These are phyloP conservation scores for Phyllostomus hastatus DNA, from an alignment of 2,113 vertebrate genomes.

Conservation along the genomic window DNA sequence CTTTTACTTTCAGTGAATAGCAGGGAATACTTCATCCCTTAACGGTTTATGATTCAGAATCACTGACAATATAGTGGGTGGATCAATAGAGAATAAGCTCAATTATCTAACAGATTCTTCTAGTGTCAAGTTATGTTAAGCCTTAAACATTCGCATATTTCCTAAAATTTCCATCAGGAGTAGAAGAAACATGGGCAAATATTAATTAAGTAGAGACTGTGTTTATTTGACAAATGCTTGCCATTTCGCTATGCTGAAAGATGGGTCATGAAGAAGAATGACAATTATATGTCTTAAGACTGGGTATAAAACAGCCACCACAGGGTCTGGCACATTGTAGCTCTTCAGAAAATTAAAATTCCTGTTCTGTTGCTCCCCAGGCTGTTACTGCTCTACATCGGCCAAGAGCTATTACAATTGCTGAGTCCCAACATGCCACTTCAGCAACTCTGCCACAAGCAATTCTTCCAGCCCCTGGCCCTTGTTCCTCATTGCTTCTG, in stretches of 20 bases:
- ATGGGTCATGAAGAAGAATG: neutral
- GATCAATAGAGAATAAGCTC: neutral
- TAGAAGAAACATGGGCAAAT: slow-evolving; percentile 3
- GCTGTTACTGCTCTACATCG: neutral
- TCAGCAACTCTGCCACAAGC: neutral
- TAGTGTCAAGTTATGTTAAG: slow-evolving; percentile 22
- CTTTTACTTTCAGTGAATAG: neutral
- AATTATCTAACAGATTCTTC: neutral
- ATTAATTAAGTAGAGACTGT: neutral
- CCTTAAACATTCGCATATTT: neutral
- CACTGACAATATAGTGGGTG: neutral
- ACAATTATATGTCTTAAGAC: neutral
- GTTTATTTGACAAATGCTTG: slow-evolving; percentile 33
- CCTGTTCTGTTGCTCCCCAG: neutral
- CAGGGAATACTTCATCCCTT: neutral
- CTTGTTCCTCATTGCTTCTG: neutral
- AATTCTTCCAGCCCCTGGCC: neutral
- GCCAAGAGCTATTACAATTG: neutral
- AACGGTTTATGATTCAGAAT: neutral
- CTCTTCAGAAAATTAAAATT: slow-evolving; percentile 36
- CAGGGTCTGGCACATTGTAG: neutral
- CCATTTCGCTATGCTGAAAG: slow-evolving; percentile 33
- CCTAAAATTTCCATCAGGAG: neutral
- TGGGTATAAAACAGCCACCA: neutral
- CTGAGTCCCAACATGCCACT: neutral